Evolutionary conservation across 2,113 vertebrate species (phyloP).

Genomic region (Cochlearius cochlearius): DNA sequence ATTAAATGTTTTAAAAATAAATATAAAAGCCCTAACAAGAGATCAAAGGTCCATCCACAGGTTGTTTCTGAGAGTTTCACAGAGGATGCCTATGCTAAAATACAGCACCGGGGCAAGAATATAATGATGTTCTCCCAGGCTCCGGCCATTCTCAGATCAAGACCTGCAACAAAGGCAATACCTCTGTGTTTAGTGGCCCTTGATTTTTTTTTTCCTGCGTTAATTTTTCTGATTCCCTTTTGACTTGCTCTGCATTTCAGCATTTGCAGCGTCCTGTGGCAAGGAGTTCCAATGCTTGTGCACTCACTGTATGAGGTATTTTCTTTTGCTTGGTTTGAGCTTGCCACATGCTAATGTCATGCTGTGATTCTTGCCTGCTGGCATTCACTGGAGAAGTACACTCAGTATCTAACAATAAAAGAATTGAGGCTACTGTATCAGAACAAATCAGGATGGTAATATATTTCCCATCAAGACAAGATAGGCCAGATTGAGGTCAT

Average conservation of each 20-base stretch:
- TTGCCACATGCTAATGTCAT: not conserved
- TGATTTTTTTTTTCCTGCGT: not conserved
- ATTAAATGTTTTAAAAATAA: not conserved
- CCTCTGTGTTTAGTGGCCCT: not conserved
- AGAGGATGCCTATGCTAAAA: not conserved
- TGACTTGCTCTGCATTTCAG: not conserved
- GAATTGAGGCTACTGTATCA: not conserved
- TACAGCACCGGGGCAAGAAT: not conserved
- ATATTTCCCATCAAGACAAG: not conserved
- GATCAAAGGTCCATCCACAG: not conserved
- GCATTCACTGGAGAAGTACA: not conserved
- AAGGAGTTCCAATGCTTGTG: not conserved
- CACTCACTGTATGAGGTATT: not conserved
- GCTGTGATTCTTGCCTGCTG: slow-evolving; percentile 31
- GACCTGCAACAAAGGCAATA: not conserved
- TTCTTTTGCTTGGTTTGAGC: slow-evolving; percentile 11
- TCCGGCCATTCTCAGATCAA: not conserved
- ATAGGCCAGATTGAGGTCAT: not conserved
- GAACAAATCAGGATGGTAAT: slow-evolving; percentile 19
- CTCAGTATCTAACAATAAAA: not conserved
- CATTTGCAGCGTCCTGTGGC: not conserved
- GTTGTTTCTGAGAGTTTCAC: not conserved
- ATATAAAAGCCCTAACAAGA: not conserved
- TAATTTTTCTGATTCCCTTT: not conserved
- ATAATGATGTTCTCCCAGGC: not conserved